phyloP scores from a whole-genome alignment of 2,797 vertebrate genomes.

The Pipistrellus pygmaeus region DNA sequence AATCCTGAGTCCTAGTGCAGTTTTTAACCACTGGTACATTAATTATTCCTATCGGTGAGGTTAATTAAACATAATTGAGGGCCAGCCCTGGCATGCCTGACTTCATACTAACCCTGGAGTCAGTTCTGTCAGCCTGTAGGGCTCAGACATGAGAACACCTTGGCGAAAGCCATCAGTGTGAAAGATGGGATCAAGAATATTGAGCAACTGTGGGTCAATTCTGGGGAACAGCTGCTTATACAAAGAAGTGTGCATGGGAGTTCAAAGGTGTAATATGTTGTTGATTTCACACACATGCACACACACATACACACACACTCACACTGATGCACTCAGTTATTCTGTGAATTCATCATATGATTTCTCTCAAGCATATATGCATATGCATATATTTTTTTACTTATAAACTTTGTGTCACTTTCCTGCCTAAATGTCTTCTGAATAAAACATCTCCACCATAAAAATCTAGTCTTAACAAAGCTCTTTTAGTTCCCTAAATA shows the following conservation, averaged over 20 bases:
- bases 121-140: slow-evolving; percentile 38
- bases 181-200: slow-evolving; percentile 77
- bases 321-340: background rate
- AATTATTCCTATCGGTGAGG: slow-evolving; percentile 58
- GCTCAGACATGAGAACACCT: slow-evolving; percentile 51
- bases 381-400: slow-evolving; percentile 54
- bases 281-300: slow-evolving; percentile 23
- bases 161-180: slow-evolving; percentile 48
- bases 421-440: slow-evolving; percentile 39
- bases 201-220: slow-evolving; percentile 67
- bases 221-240: slow-evolving; percentile 49
- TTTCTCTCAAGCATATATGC: slow-evolving; percentile 40
- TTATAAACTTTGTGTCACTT: slow-evolving; percentile 54
- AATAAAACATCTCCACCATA: background rate
- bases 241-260: slow-evolving; percentile 40
- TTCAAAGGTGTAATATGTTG: slow-evolving; percentile 50
- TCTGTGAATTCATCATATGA: slow-evolving; percentile 48
- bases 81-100: slow-evolving; percentile 48
- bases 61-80: slow-evolving; percentile 74
- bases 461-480: slow-evolving; percentile 36
- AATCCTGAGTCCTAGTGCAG: slow-evolving; percentile 55
- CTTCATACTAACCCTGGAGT: slow-evolving; percentile 66
- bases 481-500: slow-evolving; percentile 25
- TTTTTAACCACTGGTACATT: slow-evolving; percentile 76
- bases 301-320: background rate